Base-by-base conservation (phyloP, 2,113 vertebrate genomes). In the Pteropus alecto region DNA sequence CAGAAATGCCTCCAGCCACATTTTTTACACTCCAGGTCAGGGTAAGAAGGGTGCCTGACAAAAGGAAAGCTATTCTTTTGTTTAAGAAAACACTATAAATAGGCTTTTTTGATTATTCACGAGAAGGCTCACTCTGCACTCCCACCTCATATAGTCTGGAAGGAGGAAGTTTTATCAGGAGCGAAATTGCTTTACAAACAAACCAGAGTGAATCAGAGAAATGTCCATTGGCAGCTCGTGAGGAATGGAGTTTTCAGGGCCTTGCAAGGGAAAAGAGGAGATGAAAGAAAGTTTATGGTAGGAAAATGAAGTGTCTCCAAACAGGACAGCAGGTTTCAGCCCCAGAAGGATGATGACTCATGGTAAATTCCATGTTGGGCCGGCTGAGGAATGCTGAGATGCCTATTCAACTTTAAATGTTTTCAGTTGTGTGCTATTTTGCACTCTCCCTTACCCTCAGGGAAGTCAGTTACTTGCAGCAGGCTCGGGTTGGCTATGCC, bases 1-100 rank as follows among this genome's bases (percentile, higher is more conserved):
- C 92, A 96, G 73, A 93, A 96, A 95, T 97, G 89, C 97, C 93
- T 97, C 28, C 74, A 84, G 93, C 68, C 86, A 86, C 88, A 94
- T 96, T 96, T 91, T 96, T 96, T 91, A 78, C 61, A 51, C 83
- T 83, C 56, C 77, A 94, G 96, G 92, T 97, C 51, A 58, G 88
- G 83, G 82, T 89, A 33, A 88, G 82, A 77, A 46, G 46, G 93
- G 46, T 71, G 65, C 24, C 68, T 5, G 54, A 28, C 85, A 90
- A 90, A 95, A 94, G 56, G 73, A 68, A 71, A 73, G 33, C 73
- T 96, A 95, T 58, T 97, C 74, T 97, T 96, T 94, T 95, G 83
- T 93, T 96, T 86, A 60, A 91, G 73, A 92, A 92, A 96, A 97
- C n/a, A 87, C 88, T 87, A 71, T 61, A 78, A 83, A 87, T 92